phyloP scores from a whole-genome alignment of 2,888 invertebrate genomes.

The Cacoxenus indagator region DNA sequence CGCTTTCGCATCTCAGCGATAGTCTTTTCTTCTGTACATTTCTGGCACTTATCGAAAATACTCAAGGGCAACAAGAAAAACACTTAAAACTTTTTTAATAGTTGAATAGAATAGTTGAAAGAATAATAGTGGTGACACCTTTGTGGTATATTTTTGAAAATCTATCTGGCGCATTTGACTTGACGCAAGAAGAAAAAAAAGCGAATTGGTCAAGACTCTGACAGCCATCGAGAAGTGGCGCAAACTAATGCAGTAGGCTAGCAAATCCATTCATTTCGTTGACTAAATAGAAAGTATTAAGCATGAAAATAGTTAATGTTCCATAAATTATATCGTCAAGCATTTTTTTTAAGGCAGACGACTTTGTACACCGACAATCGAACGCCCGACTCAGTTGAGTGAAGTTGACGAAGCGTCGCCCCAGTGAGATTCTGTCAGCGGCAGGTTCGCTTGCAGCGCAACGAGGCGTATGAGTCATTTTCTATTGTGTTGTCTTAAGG shows the following conservation, averaged over 20 bases:
- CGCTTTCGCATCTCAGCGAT: constrained; percentile 56
- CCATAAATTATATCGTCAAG: constrained; percentile 60
- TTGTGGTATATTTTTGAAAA: too few relatives aligned
- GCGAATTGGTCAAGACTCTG: neutral
- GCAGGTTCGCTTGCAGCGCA: neutral
- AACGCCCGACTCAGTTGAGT: too few relatives aligned
- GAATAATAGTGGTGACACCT: too few relatives aligned
- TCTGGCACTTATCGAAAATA: neutral
- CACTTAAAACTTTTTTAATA: too few relatives aligned
- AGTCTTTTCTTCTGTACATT: neutral
- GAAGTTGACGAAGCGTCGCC: neutral
- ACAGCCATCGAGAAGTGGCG: constrained; percentile 38
- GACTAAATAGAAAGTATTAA: constrained; percentile 3
- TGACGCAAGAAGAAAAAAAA: neutral
- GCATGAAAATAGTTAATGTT: constrained; percentile 47
- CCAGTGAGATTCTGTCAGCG: neutral
- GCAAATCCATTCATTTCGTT: constrained; percentile 25
- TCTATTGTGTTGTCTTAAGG: constrained; percentile 24
- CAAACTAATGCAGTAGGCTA: constrained; percentile 59
- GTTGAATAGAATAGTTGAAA: too few relatives aligned
- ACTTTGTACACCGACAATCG: constrained; percentile 42
- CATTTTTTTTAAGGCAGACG: constrained; percentile 36
- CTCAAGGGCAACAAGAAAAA: constrained; percentile 34
- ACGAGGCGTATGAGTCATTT: constrained; percentile 18
- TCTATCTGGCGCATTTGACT: too few relatives aligned